Evolutionary conservation across 2,113 vertebrate species (phyloP), one percentile per base, ranked within the genome.

Genomic region (Meriones unguiculatus): DNA sequence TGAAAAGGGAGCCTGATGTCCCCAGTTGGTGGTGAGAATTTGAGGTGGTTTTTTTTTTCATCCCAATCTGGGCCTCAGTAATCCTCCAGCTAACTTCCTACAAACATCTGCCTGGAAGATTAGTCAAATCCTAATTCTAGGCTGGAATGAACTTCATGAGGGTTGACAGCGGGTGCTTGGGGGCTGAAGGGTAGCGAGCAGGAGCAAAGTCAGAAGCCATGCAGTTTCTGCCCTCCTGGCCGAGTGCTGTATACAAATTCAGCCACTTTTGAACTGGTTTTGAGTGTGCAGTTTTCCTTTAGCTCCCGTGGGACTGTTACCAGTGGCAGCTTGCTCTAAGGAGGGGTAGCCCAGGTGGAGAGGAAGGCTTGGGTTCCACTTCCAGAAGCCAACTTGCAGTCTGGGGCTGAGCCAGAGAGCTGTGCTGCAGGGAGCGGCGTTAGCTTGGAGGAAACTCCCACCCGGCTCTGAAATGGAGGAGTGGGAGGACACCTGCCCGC

Each of bases 1-100:
- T 96, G 50, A 82, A 97, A 93, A 93, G 93, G 46, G 94, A 87
- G 41, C 69, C 69, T 76, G 17, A 76, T 93, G 25, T 76, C 46
- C 87, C 46, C 46, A 64, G 0, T 89, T 72, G 52, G 41, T 67
- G n/a, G 8, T 87, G 46, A 65, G 95, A 75, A 89, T 80, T 81
- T 59, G 41, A 35, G 77, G 57, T 46, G 11, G 20, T 35, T 91
- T 92, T 93, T 91, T 92, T 93, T 87, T 62, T 0, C 11, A 9
- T 1, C 13, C 12, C 24, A 5, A 85, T 5, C 25, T 78, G 77
- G 32, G n/a, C 59, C 77, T 70, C 59, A 90, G 64, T 87, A 14
- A 73, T 73, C 84, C 87, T 93, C 91, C 30, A 62, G 52, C 73
- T 76, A 75, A n/a, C 88, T 87, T 88, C 76, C 84, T 89, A n/a